These are phyloP conservation scores for Drosophila ficusphila DNA, from an alignment of 1,140 invertebrate species.

Conservation along the genomic window DNA sequence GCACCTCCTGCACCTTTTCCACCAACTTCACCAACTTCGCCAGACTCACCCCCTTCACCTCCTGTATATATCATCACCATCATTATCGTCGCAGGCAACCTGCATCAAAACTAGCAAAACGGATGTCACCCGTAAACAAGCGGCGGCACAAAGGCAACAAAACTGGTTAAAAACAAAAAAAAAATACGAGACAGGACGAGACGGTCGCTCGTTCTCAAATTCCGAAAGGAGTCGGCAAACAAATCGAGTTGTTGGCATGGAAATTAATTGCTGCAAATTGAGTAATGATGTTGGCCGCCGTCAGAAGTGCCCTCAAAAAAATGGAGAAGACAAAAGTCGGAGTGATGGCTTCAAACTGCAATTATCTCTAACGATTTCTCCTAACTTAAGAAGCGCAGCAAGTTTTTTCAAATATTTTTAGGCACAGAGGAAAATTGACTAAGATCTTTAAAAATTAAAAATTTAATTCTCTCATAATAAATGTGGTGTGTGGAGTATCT, in stretches of 20 bases:
- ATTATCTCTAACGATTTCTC: background rate
- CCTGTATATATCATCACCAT: slow-evolving; percentile 34
- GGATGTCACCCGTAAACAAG: slow-evolving; percentile 47
- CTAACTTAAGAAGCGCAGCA: background rate
- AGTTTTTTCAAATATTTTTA: no score
- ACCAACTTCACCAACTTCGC: background rate
- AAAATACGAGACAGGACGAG: background rate
- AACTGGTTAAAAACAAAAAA: background rate
- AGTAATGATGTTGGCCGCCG: slow-evolving; percentile 48
- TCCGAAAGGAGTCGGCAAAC: slow-evolving; percentile 25
- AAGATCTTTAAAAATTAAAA: no score
- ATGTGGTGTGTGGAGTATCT: no score
- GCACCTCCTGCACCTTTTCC: background rate
- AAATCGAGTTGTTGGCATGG: slow-evolving; percentile 68
- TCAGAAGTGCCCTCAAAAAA: background rate
- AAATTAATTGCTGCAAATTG: slow-evolving; percentile 71
- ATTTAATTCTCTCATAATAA: no score
- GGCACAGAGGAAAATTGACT: no score
- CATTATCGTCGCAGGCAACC: slow-evolving; percentile 30
- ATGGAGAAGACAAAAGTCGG: background rate
- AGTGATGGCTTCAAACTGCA: background rate
- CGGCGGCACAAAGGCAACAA: slow-evolving; percentile 9
- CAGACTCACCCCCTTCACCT: background rate
- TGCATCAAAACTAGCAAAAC: slow-evolving; percentile 46
- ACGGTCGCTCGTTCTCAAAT: no score